Percentiles rank a stretch among this genome's conserved stretches.
phyloP scores from a whole-genome alignment of 2,113 vertebrate species.

The Turdus rufiventris region DNA sequence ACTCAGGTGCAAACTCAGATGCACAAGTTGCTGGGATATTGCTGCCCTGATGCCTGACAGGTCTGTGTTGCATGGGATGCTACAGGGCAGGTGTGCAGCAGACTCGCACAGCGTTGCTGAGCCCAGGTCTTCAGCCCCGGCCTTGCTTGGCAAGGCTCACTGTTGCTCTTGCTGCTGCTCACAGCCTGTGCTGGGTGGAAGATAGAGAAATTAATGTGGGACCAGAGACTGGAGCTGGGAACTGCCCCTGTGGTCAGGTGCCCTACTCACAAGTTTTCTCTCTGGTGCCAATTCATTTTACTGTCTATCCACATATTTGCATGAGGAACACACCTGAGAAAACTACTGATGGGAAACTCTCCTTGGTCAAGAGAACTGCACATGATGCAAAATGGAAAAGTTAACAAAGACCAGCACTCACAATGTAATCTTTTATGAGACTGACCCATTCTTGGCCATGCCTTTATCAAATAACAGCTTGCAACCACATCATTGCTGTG shows the following conservation, averaged over 20 bases:
- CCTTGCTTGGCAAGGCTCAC: not conserved
- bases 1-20: not conserved
- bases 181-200: not conserved
- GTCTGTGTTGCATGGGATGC: rapidly evolving
- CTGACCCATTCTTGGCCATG: not conserved
- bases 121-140: rapidly evolving
- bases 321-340: not conserved
- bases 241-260: not conserved
- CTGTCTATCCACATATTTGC: not conserved
- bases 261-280: not conserved
- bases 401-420: not conserved
- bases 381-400: not conserved
- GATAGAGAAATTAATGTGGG: not conserved
- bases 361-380: not conserved
- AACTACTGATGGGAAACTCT: not conserved
- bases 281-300: not conserved
- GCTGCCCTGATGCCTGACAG: not conserved
- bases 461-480: not conserved
- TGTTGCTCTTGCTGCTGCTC: not conserved
- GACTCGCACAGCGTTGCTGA: no score
- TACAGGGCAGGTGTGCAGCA: not conserved
- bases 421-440: not conserved
- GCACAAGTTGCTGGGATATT: rapidly evolving
- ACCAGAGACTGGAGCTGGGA: not conserved
- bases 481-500: not conserved